Evolutionary conservation across 2,113 vertebrate species (phyloP).

Genomic region (Platysternon megacephalum): DNA sequence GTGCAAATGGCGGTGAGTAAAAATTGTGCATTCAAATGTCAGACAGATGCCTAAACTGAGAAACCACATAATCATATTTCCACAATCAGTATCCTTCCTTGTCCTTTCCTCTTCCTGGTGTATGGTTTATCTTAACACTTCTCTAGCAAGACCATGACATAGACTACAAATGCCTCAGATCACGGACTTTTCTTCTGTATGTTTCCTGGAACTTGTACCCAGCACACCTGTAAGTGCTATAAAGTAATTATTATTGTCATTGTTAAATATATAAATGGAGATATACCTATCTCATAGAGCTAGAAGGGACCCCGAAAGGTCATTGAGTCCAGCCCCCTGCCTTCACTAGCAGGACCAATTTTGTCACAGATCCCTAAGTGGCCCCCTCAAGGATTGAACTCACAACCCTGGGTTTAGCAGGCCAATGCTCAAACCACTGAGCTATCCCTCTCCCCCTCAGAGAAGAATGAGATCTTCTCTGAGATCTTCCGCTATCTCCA

Average conservation of each 20-base stretch:
- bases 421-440: too few species aligned
- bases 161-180: not conserved
- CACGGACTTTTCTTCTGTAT: not conserved
- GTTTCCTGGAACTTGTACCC: not conserved
- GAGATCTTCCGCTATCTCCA: not conserved
- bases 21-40: not conserved
- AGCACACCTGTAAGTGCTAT: not conserved
- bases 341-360: too few species aligned
- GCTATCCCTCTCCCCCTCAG: too few species aligned
- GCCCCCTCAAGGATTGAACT: too few species aligned
- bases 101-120: not conserved
- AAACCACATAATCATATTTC: accelerated
- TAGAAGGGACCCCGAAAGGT: too few species aligned
- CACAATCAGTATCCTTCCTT: not conserved
- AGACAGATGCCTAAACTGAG: not conserved
- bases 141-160: not conserved
- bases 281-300: too few species aligned
- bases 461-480: not conserved
- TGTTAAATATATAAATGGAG: too few species aligned
- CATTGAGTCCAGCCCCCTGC: too few species aligned
- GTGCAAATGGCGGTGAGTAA: not conserved
- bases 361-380: too few species aligned
- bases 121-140: not conserved
- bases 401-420: too few species aligned
- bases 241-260: not conserved